These are phyloP conservation scores for Girardia tigrina DNA, from an alignment of 2,888 invertebrate genomes.

Conservation along the genomic window DNA sequence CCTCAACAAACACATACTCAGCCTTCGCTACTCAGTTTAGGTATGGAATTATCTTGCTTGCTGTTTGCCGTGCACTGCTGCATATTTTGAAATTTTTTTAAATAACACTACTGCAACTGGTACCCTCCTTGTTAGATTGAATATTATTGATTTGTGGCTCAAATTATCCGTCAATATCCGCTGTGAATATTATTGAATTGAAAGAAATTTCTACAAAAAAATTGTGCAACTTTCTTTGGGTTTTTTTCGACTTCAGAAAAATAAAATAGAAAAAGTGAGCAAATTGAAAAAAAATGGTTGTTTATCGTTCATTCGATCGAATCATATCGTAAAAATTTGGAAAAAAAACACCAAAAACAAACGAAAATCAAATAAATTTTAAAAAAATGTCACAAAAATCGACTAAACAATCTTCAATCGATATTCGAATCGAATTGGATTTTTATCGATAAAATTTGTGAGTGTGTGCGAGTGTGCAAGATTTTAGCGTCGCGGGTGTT, in stretches of 20 bases:
- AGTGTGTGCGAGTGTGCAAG: no score
- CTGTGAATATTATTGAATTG: constrained; percentile 9
- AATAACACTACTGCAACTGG: constrained; percentile 23
- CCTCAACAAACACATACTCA: constrained; percentile 20
- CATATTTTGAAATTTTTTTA: constrained; percentile 18
- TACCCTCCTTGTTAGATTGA: constrained; percentile 23
- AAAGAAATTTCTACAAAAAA: background rate
- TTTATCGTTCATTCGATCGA: constrained; percentile 1
- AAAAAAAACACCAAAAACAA: no score
- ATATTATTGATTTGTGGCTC: constrained; percentile 23
- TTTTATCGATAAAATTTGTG: no score
- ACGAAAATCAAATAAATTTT: no score
- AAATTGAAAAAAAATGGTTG: no score
- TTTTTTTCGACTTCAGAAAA: no score
- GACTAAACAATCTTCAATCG: background rate
- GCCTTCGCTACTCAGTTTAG: constrained; percentile 20
- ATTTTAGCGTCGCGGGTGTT: no score
- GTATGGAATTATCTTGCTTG: constrained; percentile 23
- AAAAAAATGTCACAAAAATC: background rate
- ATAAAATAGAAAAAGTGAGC: no score
- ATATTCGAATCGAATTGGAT: constrained; percentile 6
- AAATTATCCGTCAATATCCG: constrained; percentile 20
- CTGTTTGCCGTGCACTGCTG: constrained; percentile 8
- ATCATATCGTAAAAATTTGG: background rate
- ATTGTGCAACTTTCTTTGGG: constrained; percentile 6